A percentile compares a stretch with the other conserved stretches of the same genome.
These are phyloP conservation scores for Scopus umbretta DNA, from an alignment of 2,113 vertebrate species.

Conservation along the genomic window DNA sequence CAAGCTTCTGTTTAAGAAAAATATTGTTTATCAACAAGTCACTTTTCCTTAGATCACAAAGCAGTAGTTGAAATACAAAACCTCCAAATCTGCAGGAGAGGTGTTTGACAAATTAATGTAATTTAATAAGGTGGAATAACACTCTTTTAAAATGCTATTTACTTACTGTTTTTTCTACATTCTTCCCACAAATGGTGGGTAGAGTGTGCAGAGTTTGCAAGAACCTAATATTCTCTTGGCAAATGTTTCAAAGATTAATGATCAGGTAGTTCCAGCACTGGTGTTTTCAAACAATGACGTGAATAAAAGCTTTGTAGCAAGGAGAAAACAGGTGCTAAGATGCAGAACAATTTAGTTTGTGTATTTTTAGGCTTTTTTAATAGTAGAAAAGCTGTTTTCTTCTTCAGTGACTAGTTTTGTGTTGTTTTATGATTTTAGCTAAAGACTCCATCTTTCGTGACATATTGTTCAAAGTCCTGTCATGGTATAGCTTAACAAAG, in stretches of 20 bases:
- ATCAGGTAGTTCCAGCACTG: not conserved
- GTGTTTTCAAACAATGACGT: not conserved
- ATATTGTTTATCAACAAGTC: not conserved
- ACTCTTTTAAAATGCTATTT: not conserved
- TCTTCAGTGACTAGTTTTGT: not conserved
- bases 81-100: not conserved
- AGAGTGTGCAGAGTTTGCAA: not conserved
- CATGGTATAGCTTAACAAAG: not conserved
- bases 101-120: not conserved
- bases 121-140: not conserved
- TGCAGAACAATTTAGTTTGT: not conserved
- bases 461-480: not conserved
- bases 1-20: not conserved
- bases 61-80: not conserved
- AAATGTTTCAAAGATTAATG: not conserved
- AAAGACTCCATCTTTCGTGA: not conserved
- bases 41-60: not conserved
- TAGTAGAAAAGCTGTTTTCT: not conserved
- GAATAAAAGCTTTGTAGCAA: not conserved
- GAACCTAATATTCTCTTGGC: not conserved
- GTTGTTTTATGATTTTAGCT: not conserved
- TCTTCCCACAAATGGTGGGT: not conserved
- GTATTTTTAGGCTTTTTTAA: not conserved
- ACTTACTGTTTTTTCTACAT: not conserved
- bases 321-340: constrained; percentile 6